Base-by-base conservation (phyloP, 2,113 vertebrate genomes). In the Malurus cyaneus region DNA sequence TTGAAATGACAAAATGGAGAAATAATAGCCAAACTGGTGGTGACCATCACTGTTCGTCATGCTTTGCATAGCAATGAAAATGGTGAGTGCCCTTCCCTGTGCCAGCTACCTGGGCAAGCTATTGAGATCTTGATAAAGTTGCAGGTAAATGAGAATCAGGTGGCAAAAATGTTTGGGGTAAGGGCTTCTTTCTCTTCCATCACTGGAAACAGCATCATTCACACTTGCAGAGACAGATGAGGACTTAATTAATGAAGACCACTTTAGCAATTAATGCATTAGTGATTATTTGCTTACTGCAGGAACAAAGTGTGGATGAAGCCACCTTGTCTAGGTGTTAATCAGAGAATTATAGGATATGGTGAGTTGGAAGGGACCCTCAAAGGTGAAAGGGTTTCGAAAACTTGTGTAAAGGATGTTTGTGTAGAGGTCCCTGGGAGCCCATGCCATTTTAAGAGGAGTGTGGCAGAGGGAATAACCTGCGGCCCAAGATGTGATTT, bases 21-120 rank as follows among this genome's bases (percentile, higher is more conserved):
- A 95, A 97, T 92, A 95, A 95, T 96, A 93, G 93, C 24, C 34
- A 77, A 91, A 91, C 62, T 65, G 73, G 67, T 56, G 77, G 46
- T 92, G 60, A 46, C 91, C 80, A 74, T 39, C 8, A 8, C 69
- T 86, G 44, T 76, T 96, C 60, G 56, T 66, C 46, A 79, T 26
- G n/a, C 28, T 89, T 80, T 82, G 42, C 53, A 93, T 60, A 80
- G 54, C 65, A 78, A 61, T 59, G 54, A 72, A 60, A 44, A 31
- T 67, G 77, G 72, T 82, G 36, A 61, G 26, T 8, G 5, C 34
- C 36, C 14, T 89, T 11, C 2, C 20, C 31, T 85, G 4, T 59
- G 11, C 46, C 12, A 44, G 29, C 14, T 80, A 32, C 25, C 21
- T 29, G 16, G 8, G 10, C 0, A 0, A 88, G 14, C 41, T 80